Base-by-base conservation (phyloP, 2,797 vertebrate genomes). In the Gouania willdenowi region DNA sequence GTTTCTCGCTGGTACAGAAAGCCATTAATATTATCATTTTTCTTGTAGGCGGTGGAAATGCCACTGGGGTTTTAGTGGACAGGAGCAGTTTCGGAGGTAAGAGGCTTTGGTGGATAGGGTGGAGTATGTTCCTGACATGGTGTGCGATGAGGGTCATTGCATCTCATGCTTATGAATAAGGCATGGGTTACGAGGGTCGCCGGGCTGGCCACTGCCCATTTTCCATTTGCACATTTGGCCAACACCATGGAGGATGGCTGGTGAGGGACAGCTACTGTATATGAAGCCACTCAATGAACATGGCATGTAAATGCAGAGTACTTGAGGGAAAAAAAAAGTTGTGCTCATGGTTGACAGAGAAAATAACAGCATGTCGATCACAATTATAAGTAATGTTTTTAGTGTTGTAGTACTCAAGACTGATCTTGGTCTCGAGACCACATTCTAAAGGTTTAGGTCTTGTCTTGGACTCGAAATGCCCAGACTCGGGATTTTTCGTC, bases 171-270 rank as follows among this genome's bases (percentile, higher is more conserved):
- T 82, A 88, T 88, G 85, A 85, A 86, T 87, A 82, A 87, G 79
- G 76, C 81, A 89, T 86, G 65, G 63, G 43, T 34, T 31, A 51
- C 44, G 60, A 50, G 59, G 58, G 68, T 76, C 49, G 43, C 42
- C 17, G 60, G 75, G 73, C 52, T 22, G 41, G 44, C 58, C 57
- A 58, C 63, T 77, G 82, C 75, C 82, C 77, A 77, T 83, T 87
- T 85, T 79, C 82, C 75, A 82, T 83, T 85, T 85, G 73, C 82
- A 87, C 79, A 83, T 81, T 81, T 82, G 83, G 75, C 64, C 79
- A 82, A 76, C 79, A 69, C 66, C 62, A 61, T 47, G 71, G 71
- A 81, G 69, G 74, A 79, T 22, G 66, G 73, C 62, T 49, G 71
- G 41, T 60, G 69, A 65, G 66, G 69, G 75, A 75, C 49, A 31